phyloP scores from a whole-genome alignment of 2,797 vertebrate species.

The Danio choprae region DNA sequence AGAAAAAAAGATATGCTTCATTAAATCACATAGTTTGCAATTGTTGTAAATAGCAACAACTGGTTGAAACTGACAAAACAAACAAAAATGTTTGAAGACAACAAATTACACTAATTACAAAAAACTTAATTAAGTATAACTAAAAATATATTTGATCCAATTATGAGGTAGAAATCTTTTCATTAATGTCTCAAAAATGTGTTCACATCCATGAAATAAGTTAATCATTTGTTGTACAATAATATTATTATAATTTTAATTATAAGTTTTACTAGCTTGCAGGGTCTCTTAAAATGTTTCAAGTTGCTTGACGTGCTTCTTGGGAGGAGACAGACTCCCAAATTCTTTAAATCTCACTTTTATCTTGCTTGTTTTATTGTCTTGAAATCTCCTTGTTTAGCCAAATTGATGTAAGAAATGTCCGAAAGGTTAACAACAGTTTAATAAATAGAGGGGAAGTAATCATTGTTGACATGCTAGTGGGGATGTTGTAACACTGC shows the following conservation, averaged over 20 bases:
- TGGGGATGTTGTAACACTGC: neutral
- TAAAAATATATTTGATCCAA: neutral
- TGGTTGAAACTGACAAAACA: neutral
- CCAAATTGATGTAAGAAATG: neutral
- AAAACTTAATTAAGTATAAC: neutral
- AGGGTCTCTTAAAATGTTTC: constrained; percentile 54
- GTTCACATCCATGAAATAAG: neutral
- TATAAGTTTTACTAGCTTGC: constrained; percentile 55
- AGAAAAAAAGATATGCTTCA: constrained; percentile 60
- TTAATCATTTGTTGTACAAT: neutral
- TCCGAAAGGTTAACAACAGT: constrained; percentile 1
- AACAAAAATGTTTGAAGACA: neutral
- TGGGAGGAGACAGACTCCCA: constrained; percentile 53
- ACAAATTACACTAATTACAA: neutral
- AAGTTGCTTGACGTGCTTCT: constrained; percentile 71
- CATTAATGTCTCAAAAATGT: neutral
- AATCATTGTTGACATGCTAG: neutral
- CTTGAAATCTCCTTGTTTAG: neutral
- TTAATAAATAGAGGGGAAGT: neutral
- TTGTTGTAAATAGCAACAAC: constrained; percentile 19
- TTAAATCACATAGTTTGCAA: constrained; percentile 35
- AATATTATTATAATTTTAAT: neutral
- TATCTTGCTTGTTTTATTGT: constrained; percentile 65
- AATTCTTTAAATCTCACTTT: constrained; percentile 65
- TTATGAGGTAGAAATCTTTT: neutral